Evolutionary conservation across 1,140 invertebrate genomes (phyloP), one percentile per base, ranked within the genome.

Genomic region (Latrodectus geometricus): DNA sequence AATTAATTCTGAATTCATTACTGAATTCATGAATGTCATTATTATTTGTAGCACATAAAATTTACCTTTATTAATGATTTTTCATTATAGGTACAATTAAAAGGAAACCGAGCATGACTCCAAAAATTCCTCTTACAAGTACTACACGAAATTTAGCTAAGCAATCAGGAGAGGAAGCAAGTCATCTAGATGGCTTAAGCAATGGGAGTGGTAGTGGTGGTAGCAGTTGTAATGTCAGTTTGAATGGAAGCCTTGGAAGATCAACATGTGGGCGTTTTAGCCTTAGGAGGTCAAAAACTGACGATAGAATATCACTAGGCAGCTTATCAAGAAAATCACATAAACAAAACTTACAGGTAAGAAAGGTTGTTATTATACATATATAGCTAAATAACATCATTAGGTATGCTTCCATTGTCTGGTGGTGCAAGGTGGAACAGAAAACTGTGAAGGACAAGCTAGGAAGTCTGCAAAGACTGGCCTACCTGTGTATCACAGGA

Each of bases 71-170:
- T 90, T 86, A 69, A 86, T 61, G 11, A 17, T 14, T 61, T 54
- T 15, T 81, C n/a, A 21, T 69, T 56, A 15, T 50, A 61, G 91
- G 90, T 54, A 90, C 90, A n/a, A 90, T 90, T 78, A 91, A 91
- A 78, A 87, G 90, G n/a, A 90, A 90, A 76, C 90, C 90, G 0
- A 88, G 76, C 49, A 88, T 88, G 84, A 78, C 87, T 56, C 89
- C 89, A 20, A 96, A 96, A 90, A 93, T 97, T 15, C 96, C 96
- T 0, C 90, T 98, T 68, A 97, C 96, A 9, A 96, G 95, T 82
- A 97, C 96, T 89, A 97, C 96, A 0, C 92, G 96, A 20, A 96
- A 96, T 89, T 87, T 89, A 85, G 90, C 84, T 77, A 89, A 89
- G 73, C 89, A 88, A 56, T 87, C 89, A 15, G 88, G 86, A 12